Evolutionary conservation across 2,888 invertebrate species (phyloP).

Genomic region (Myathropa florea): DNA sequence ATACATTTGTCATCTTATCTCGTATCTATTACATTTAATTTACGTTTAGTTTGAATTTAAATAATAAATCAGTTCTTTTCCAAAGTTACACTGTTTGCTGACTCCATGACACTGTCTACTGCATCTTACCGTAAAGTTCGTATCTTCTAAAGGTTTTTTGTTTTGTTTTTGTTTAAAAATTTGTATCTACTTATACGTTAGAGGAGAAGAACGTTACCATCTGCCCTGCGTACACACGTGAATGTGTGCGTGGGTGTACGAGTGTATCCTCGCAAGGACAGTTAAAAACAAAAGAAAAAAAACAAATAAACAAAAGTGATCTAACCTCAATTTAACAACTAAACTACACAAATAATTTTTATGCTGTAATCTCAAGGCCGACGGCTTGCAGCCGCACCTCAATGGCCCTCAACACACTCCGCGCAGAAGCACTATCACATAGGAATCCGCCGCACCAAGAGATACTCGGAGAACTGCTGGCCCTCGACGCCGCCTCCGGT

Average conservation of each 20-base stretch:
- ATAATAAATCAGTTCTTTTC: constrained; percentile 69
- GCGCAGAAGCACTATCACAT: constrained; percentile 78
- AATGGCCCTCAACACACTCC: constrained; percentile 38
- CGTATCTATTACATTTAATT: neutral
- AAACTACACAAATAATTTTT: constrained; percentile 42
- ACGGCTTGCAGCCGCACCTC: constrained; percentile 37
- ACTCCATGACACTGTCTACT: constrained; percentile 28
- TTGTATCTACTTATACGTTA: constrained; percentile 65
- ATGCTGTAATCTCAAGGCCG: constrained; percentile 12
- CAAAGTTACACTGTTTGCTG: constrained; percentile 61
- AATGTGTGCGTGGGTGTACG: neutral
- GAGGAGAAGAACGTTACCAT: constrained; percentile 18
- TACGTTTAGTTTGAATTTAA: constrained; percentile 41
- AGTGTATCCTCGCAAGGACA: constrained; percentile 8
- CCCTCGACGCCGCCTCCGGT: constrained; percentile 94
- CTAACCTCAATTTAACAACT: constrained; percentile 50
- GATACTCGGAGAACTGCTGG: constrained; percentile 94
- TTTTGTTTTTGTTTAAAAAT: constrained; percentile 48
- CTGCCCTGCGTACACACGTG: neutral
- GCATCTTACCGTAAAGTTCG: constrained; percentile 57
- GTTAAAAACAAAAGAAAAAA: neutral
- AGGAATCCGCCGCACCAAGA: constrained; percentile 85
- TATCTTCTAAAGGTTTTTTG: constrained; percentile 46
- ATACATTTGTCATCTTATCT: constrained; percentile 5
- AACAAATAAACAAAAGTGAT: constrained; percentile 33